Base-by-base conservation (phyloP, 1,140 invertebrate genomes). In the Zaprionus nigranus region DNA sequence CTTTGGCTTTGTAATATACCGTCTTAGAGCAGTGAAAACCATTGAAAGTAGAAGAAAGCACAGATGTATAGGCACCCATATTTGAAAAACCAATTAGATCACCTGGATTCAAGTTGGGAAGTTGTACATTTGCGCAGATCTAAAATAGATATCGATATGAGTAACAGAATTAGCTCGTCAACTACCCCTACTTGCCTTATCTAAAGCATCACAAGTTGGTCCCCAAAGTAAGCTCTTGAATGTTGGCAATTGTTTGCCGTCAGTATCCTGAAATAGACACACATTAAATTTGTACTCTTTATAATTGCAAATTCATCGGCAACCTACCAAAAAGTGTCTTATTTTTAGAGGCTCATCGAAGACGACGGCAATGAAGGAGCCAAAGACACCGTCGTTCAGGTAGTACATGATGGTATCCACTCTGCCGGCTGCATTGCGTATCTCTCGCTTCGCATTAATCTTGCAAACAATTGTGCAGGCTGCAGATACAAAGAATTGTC, bases 301-400 rank as follows among this genome's bases (percentile, higher is more conserved):
- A 43, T 2, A 2, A 43, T 13, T 22, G 0, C 1, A 12, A 9
- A 12, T 17, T 17, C 5, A 20, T 5, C 1, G 11, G 1, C 9
- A 20, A 24, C 28, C 12, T 28, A 88, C 84, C 80, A 91, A 34
- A 56, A 90, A 90, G 57, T 92, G 91, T 51, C 80, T 46, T 0
- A 80, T 82, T 0, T 76, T 86, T 1, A 90, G 81, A 59, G 76
- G 26, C 38, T 97, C 96, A 93, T 99, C 98, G 91, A 98, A 99
- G 5, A 99, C 94, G 71, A 99, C 94, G 93, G 97, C 98, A 94
- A 99, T 99, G 94, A 99, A 99, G 36, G 98, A 99, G 20, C 98
- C 99, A 93, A 99, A 99, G 36, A 99, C 97, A 0, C 99, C 98
- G 93, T 99, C 99, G 93, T 99, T 99, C 79, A 99, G 96, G 94